Evolutionary conservation across 2,888 invertebrate genomes (phyloP), one percentile per base, ranked within the genome.

Genomic region (Anagyrus pseudococci): DNA sequence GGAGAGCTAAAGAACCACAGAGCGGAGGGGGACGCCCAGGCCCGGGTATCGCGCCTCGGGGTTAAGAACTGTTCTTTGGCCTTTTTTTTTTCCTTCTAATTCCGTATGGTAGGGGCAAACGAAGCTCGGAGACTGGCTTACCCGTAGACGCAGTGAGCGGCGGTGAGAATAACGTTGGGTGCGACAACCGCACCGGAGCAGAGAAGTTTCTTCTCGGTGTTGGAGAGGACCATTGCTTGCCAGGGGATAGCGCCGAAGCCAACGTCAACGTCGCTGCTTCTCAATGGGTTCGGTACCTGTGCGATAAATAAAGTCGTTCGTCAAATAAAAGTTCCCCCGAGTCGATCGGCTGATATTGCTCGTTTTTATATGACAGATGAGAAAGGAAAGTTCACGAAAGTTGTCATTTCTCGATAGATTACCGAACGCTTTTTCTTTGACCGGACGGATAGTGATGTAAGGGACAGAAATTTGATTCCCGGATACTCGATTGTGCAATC

Each of bases 211-310:
- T 86, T 87, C 76, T 90, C 89, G 0, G 87, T 86, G 72, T 89
- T 88, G 20, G 89, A 85, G 17, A 92, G 81, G 0, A 93, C 84
- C 90, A 93, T 92, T 1, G 91, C 92, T 78, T 93, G 93, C 93
- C 93, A 93, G 62, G 93, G 91, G 73, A 92, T 92, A 82, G 93
- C 92, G 0, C 88, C 92, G 77, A 93, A 92, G 75, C 87, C 87
- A 0, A 87, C 87, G 63, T 90, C 89, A 47, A 86, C 73, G 4
- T 71, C 72, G 19, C 58, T 69, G 46, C 73, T 68, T 50, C 68
- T 69, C 33, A 4, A 8, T 37, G 33, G 33, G 8, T 37, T 37
- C 2, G 33, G 4, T 2, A 37, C 33, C 33, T 37, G 33, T 13
- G 10, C 8, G 8, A 2, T 8, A 8, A 37, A n/a, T 37, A 8